A percentile compares a stretch with the other conserved stretches of the same genome.
phyloP scores from a whole-genome alignment of 2,888 invertebrate species.

The Harmothoe impar region DNA sequence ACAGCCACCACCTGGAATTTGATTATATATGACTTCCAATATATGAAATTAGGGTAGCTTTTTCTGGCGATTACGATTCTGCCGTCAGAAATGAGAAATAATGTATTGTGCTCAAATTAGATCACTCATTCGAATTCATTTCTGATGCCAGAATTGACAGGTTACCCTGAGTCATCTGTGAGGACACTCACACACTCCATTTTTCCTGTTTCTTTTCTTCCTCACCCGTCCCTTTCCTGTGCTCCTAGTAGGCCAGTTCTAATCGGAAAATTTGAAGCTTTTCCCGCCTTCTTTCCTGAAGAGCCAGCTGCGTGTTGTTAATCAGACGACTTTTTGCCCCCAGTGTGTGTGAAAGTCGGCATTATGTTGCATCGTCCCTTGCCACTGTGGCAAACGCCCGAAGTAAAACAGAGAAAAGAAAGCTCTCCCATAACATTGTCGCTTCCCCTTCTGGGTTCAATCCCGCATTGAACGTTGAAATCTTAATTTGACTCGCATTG shows the following conservation, averaged over 20 bases:
- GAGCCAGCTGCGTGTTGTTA: constrained; percentile 16
- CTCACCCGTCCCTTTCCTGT: no score
- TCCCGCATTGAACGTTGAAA: constrained; percentile 26
- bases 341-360: not conserved
- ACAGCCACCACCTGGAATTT: no score
- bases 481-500: constrained; percentile 45
- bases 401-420: not conserved
- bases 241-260: not conserved
- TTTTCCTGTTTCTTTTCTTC: constrained; percentile 5
- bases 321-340: not conserved
- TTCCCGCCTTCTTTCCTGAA: not conserved
- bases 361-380: constrained; percentile 4
- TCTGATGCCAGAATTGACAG: no score
- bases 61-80: no score
- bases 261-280: constrained; percentile 33
- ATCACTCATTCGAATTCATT: no score
- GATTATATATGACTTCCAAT: no score
- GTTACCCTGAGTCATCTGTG: no score
- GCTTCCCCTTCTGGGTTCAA: constrained; percentile 15
- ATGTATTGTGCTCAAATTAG: no score
- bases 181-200: no score
- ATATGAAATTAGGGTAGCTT: no score
- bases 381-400: not conserved
- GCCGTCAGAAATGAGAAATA: no score
- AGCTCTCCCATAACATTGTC: not conserved